These are phyloP conservation scores for Oryzias dopingdopingensis DNA, from an alignment of 2,797 vertebrate genomes.

Conservation along the genomic window DNA sequence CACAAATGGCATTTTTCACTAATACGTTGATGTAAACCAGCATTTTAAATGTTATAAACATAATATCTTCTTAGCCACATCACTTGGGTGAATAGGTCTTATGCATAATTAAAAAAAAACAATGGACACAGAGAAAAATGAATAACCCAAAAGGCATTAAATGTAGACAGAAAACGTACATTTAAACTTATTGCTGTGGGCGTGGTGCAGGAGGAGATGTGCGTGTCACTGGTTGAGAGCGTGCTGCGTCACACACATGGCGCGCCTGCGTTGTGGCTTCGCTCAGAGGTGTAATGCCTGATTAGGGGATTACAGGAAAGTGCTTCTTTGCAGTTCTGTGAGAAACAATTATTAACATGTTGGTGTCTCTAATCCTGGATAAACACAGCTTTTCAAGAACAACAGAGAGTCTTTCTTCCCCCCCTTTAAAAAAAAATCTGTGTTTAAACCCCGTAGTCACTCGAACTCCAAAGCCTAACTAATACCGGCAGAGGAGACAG, in stretches of 20 bases:
- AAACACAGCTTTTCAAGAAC: slow-evolving; percentile 88
- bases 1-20: not conserved
- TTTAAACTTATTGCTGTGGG: slow-evolving; percentile 25
- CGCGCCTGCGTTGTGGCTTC: slow-evolving; percentile 77
- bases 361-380: slow-evolving; percentile 89
- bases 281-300: slow-evolving; percentile 89
- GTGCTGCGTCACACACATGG: slow-evolving; percentile 66
- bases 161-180: not conserved
- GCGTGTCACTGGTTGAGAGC: slow-evolving; percentile 55
- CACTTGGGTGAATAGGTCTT: no score
- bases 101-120: no score
- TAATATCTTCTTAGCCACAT: no score
- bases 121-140: no score
- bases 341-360: slow-evolving; percentile 90
- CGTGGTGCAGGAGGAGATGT: slow-evolving; percentile 51
- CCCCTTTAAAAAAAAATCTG: slow-evolving; percentile 56
- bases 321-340: slow-evolving; percentile 87
- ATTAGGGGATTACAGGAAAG: slow-evolving; percentile 89
- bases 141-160: not conserved
- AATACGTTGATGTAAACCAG: not conserved
- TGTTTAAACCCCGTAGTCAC: slow-evolving; percentile 79
- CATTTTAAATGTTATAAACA: not conserved
- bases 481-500: slow-evolving; percentile 74
- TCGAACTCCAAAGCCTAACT: slow-evolving; percentile 80
- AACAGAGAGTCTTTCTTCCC: slow-evolving; percentile 74